Percentiles rank a stretch among this genome's conserved stretches.
phyloP scores from a whole-genome alignment of 1,140 invertebrate genomes.

The Steinernema khuongi region DNA sequence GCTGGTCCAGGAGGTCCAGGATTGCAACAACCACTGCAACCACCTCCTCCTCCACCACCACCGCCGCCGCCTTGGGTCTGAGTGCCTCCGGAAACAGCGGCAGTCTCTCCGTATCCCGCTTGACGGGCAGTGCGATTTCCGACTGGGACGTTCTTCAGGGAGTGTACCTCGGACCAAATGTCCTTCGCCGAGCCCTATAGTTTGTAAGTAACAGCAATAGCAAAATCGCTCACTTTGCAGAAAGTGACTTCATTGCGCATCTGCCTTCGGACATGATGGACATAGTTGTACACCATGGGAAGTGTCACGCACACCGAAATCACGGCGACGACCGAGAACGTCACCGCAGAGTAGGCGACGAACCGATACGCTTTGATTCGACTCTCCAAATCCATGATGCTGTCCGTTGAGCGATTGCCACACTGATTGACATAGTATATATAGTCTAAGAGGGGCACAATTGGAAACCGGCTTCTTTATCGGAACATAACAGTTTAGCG shows the following conservation, averaged over 20 bases:
- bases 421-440: neutral
- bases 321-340: constrained; percentile 1
- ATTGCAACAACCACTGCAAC: neutral
- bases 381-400: constrained; percentile 8
- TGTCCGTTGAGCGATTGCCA: neutral
- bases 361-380: constrained; percentile 5
- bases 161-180: neutral
- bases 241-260: constrained; percentile 8
- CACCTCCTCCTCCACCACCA: neutral
- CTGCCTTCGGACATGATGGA: constrained; percentile 1
- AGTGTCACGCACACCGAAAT: neutral
- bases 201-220: neutral
- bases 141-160: neutral
- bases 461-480: constrained; percentile 8
- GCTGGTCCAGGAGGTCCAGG: constrained; percentile 7
- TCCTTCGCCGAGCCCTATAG: neutral
- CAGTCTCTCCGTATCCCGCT: neutral
- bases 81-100: neutral
- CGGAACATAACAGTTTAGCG: constrained; percentile 15
- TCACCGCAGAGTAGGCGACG: neutral
- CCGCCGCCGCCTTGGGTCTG: neutral
- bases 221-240: neutral
- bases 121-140: constrained; percentile 4
- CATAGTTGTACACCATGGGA: constrained; percentile 4
- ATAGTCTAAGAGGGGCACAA: neutral